phyloP scores from a whole-genome alignment of 53 echinoderm and acorn worm species.

The Stichopus horrens region DNA sequence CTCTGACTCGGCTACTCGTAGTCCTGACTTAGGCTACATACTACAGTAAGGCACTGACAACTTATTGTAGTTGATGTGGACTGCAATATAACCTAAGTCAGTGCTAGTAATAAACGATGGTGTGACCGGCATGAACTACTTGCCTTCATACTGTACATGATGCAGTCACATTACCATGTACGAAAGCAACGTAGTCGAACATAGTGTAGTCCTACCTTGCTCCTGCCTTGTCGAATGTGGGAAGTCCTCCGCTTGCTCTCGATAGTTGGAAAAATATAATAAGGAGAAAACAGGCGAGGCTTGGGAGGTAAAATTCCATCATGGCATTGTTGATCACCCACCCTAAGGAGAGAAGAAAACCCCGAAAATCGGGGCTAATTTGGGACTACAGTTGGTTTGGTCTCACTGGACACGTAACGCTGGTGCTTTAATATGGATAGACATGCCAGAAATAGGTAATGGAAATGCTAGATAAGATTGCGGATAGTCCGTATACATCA shows the following conservation, averaged over 20 bases:
- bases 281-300: conserved; percentile 12
- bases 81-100: no score
- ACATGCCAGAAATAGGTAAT: background rate
- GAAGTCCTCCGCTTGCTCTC: conserved; percentile 12
- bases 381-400: background rate
- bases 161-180: no score
- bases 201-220: conserved; percentile 4
- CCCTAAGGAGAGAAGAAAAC: conserved; percentile 6
- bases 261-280: background rate
- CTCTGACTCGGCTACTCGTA: no score
- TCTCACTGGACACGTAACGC: background rate
- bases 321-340: conserved; percentile 34
- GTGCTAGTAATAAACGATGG: no score
- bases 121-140: no score
- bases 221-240: conserved; percentile 21
- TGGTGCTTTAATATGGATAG: background rate
- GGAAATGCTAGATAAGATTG: no score
- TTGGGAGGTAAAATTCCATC: background rate
- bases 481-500: no score
- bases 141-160: no score
- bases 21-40: no score
- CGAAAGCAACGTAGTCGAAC: no score
- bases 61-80: no score
- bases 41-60: no score
- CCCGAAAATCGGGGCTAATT: conserved; percentile 33